Evolutionary conservation across 2,888 invertebrate species (phyloP).

Genomic region (Zeuzera pyrina): DNA sequence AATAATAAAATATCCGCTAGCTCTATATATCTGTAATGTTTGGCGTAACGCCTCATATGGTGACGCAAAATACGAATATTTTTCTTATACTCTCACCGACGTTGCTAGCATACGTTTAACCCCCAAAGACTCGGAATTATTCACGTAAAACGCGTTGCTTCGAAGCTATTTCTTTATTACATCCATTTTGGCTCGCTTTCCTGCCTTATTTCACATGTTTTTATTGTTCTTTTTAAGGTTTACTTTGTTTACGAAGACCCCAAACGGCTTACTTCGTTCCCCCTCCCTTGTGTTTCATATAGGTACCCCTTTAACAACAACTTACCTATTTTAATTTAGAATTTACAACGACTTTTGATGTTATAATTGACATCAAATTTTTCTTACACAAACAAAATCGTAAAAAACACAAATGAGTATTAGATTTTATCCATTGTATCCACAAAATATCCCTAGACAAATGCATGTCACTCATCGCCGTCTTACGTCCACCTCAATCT

Average conservation of each 20-base stretch:
- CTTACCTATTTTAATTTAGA: no score
- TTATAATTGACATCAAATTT: no score
- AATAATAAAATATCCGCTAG: no score
- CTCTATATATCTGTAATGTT: no score
- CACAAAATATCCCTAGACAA: conserved; percentile 20
- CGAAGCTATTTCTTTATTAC: conserved; percentile 55
- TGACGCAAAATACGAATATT: conserved; percentile 5
- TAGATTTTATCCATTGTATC: no score
- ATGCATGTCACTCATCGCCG: conserved; percentile 21
- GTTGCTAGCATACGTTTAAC: conserved; percentile 13
- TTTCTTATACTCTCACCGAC: conserved; percentile 8
- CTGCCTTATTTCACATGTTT: conserved; percentile 41
- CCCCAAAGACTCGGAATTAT: conserved; percentile 41
- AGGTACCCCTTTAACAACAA: no score
- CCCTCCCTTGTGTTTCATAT: no score
- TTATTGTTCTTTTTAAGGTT: conserved; percentile 19
- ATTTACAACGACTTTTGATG: no score
- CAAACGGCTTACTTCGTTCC: neutral
- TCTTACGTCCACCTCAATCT: conserved; percentile 43
- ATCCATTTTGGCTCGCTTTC: conserved; percentile 35
- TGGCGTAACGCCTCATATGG: no score
- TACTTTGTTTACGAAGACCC: neutral
- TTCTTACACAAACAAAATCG: no score
- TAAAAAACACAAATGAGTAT: neutral
- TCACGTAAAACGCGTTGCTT: conserved; percentile 35